A percentile compares a stretch with the other conserved stretches of the same genome.
Conservation (phyloP, 2,113 vertebrate genomes). For the Pomatorhinus ruficollis region DNA sequence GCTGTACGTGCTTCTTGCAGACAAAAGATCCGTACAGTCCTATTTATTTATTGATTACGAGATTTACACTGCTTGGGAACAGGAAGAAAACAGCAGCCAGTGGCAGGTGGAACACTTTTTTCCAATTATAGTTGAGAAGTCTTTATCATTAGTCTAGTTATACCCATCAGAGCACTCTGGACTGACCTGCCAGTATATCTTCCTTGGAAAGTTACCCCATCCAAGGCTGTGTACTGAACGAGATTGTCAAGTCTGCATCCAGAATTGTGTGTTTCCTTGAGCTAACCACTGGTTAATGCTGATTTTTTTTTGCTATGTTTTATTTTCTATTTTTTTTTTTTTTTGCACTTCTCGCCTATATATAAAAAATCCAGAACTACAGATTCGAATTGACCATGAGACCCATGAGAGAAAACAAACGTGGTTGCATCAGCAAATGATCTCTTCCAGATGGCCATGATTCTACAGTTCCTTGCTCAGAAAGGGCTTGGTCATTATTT, state of each 20-base stretch:
- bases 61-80: neutral
- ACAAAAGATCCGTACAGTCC: neutral
- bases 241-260: neutral
- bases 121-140: conserved; percentile 2
- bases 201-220: neutral
- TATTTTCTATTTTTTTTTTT: neutral
- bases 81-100: conserved; percentile 11
- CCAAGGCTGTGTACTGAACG: neutral
- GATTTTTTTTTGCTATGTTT: neutral
- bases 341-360: neutral
- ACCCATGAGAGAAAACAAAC: neutral
- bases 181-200: neutral
- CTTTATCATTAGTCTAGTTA: neutral
- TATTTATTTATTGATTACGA: conserved; percentile 40
- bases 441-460: neutral
- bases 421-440: neutral
- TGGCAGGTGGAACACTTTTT: neutral
- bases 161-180: neutral
- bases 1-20: conserved; percentile 22
- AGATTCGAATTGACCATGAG: neutral
- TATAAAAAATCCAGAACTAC: neutral
- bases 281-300: neutral
- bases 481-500: neutral
- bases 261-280: neutral
- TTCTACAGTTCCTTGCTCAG: neutral